Conservation (phyloP, 2,888 invertebrate species). For the Diaprepes abbreviatus region DNA sequence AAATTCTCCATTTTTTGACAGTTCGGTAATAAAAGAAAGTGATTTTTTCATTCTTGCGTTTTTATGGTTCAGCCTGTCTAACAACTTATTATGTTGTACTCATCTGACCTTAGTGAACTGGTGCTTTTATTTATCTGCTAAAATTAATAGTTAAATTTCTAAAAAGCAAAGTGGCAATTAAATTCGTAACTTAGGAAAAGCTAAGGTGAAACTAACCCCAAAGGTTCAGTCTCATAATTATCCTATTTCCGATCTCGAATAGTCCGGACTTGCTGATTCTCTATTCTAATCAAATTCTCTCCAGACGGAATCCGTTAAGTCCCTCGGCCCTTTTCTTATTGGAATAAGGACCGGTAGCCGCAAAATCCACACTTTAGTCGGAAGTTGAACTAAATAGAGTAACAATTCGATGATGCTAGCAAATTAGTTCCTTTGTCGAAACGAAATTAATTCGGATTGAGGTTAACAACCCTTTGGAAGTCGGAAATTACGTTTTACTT, state of each 20-base stretch:
- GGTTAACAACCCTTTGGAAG: constrained; percentile 34
- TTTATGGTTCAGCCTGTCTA: no score
- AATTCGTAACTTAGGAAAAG: background rate
- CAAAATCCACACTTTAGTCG: constrained; percentile 40
- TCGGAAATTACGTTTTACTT: constrained; percentile 21
- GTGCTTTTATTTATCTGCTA: no score
- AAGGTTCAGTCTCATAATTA: constrained; percentile 18
- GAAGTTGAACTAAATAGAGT: constrained; percentile 45
- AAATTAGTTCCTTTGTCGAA: constrained; percentile 47
- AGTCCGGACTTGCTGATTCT: constrained; percentile 19
- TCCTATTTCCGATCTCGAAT: constrained; percentile 7
- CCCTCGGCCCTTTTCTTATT: constrained; percentile 28
- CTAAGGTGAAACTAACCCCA: constrained; percentile 3
- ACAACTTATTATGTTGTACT: no score
- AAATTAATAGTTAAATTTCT: no score
- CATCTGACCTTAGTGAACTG: no score
- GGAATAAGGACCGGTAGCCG: constrained; percentile 30
- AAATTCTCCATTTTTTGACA: no score
- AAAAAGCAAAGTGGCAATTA: background rate
- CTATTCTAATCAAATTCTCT: constrained; percentile 33
- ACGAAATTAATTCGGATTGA: constrained; percentile 43
- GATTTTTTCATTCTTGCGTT: no score
- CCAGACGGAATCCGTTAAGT: constrained; percentile 17
- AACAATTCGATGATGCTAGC: constrained; percentile 46
- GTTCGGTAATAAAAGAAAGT: no score